These are phyloP conservation scores for Eupeodes corollae DNA, from an alignment of 1,140 invertebrate genomes.

Conservation along the genomic window DNA sequence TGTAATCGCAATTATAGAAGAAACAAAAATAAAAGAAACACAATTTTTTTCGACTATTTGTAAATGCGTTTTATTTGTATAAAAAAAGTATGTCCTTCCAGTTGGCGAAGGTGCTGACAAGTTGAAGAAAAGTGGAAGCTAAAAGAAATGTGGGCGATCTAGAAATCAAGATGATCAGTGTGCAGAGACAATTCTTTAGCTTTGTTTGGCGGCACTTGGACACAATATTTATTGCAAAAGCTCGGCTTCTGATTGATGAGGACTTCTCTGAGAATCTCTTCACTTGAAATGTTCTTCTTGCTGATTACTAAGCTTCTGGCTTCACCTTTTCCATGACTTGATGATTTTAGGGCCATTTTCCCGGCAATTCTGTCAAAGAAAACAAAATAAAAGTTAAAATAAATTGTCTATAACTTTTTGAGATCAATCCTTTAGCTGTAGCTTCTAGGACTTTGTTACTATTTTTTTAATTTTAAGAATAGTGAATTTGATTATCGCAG, in stretches of 20 bases:
- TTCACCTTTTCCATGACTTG: conserved; percentile 43
- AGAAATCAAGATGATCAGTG: background rate
- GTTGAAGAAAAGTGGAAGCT: too few species aligned
- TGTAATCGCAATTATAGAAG: background rate
- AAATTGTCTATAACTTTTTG: background rate
- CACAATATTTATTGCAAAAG: conserved; percentile 29
- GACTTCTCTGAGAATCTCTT: conserved; percentile 20
- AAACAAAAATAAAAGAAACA: too few species aligned
- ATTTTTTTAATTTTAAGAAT: too few species aligned
- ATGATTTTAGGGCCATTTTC: conserved; percentile 42
- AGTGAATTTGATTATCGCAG: too few species aligned
- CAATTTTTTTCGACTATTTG: too few species aligned
- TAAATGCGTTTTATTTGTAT: too few species aligned
- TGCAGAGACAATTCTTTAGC: conserved; percentile 26
- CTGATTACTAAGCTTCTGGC: conserved; percentile 39
- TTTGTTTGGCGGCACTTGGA: conserved; percentile 29
- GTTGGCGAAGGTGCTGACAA: too few species aligned
- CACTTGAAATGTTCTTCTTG: conserved; percentile 18
- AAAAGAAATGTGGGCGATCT: too few species aligned
- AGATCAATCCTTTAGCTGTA: too few species aligned
- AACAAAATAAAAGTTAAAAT: conserved; percentile 1
- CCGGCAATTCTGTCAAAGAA: conserved; percentile 22
- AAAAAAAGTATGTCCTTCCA: too few species aligned
- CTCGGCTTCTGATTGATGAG: conserved; percentile 19
- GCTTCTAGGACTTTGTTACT: too few species aligned